Conservation (phyloP, 2,113 vertebrate species). For the Chloropsis hardwickii region DNA sequence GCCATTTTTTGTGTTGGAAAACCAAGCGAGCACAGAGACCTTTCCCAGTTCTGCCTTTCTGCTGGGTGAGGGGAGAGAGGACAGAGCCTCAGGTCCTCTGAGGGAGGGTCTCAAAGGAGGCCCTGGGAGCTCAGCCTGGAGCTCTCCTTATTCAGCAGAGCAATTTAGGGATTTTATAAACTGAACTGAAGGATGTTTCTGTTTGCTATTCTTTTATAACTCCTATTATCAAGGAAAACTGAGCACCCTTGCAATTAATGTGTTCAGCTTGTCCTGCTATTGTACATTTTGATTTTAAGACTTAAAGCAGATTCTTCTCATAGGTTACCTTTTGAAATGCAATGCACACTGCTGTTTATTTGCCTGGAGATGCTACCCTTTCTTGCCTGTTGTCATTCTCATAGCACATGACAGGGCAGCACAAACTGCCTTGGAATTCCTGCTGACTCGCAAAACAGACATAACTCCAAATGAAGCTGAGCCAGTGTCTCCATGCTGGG, state of each 20-base stretch:
- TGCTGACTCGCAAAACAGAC: constrained; percentile 10
- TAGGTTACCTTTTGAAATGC: not conserved
- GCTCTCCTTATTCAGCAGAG: not conserved
- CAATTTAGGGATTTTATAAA: not conserved
- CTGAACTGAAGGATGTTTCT: not conserved
- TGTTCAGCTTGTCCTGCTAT: not conserved
- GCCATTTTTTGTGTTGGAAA: not conserved
- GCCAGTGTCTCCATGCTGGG: not conserved
- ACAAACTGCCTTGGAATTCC: not conserved
- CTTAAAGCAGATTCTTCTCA: not conserved
- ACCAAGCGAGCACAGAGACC: not conserved
- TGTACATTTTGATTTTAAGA: not conserved
- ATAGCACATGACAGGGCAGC: not conserved
- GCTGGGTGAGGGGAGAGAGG: not conserved
- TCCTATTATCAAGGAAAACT: not conserved
- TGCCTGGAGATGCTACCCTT: not conserved
- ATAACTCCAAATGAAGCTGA: not conserved
- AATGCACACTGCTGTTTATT: not conserved
- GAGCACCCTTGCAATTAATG: not conserved
- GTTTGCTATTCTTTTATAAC: not conserved
- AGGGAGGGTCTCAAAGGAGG: no score
- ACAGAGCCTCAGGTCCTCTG: not conserved
- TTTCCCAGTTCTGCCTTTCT: not conserved
- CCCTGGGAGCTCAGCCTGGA: not conserved
- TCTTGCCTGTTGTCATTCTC: not conserved